phyloP scores from a whole-genome alignment of 2,113 vertebrate genomes.

The Enhydra lutris region DNA sequence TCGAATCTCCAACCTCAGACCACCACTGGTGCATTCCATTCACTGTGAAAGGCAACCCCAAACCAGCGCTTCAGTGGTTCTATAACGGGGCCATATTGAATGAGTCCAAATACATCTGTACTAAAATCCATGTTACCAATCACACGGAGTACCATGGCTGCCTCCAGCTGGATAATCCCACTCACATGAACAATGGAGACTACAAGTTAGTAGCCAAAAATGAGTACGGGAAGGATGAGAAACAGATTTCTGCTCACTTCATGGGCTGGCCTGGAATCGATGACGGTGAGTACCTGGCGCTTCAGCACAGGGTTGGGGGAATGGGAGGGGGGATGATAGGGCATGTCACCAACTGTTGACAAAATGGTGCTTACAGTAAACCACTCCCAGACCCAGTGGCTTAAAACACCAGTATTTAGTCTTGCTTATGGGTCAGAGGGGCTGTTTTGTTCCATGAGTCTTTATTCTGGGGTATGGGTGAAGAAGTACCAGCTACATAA shows the following conservation, averaged over 20 bases:
- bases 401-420: background rate
- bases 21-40: slow-evolving; percentile 99
- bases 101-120: slow-evolving; percentile 91
- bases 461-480: background rate
- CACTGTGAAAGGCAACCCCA: slow-evolving; percentile 94
- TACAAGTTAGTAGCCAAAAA: slow-evolving; percentile 93
- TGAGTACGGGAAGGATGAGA: slow-evolving; percentile 87
- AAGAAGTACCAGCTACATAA: background rate
- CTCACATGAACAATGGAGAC: slow-evolving; percentile 95
- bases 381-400: no score
- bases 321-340: background rate
- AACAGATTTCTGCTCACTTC: slow-evolving; percentile 91
- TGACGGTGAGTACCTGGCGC: slow-evolving; percentile 84
- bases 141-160: slow-evolving; percentile 97
- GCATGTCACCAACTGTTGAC: background rate
- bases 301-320: background rate
- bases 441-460: background rate
- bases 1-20: slow-evolving; percentile 92
- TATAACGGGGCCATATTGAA: slow-evolving; percentile 84
- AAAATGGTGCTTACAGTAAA: background rate
- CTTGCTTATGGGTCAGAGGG: background rate
- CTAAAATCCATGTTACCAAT: slow-evolving; percentile 92
- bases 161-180: slow-evolving; percentile 95
- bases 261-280: slow-evolving; percentile 88
- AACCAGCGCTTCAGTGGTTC: slow-evolving; percentile 90